Evolutionary conservation across 1,140 invertebrate genomes (phyloP).

Genomic region (Lanistes nyassanus): DNA sequence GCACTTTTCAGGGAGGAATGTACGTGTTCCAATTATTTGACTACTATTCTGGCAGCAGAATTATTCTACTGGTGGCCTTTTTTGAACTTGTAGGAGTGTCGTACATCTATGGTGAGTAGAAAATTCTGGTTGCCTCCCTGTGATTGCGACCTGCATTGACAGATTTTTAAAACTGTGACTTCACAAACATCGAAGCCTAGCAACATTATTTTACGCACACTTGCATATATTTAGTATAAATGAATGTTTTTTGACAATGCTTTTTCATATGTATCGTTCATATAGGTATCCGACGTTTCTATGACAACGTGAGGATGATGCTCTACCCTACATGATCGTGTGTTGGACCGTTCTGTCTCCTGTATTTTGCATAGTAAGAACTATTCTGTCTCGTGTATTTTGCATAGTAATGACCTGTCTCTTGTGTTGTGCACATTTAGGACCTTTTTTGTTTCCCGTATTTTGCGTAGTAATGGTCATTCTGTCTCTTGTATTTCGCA

Average conservation of each 20-base stretch:
- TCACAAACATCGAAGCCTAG: too few relatives aligned
- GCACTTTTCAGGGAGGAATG: slow-evolving; percentile 73
- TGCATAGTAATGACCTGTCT: too few relatives aligned
- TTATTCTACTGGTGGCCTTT: slow-evolving; percentile 78
- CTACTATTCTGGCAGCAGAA: slow-evolving; percentile 77
- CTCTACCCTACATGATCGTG: slow-evolving; percentile 73
- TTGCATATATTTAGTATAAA: too few relatives aligned
- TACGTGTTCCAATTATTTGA: slow-evolving; percentile 81
- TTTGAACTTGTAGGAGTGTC: slow-evolving; percentile 79
- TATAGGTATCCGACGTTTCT: slow-evolving; percentile 71
- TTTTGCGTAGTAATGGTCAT: too few relatives aligned
- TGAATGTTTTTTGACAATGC: too few relatives aligned
- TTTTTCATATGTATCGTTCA: too few relatives aligned
- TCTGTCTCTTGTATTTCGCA: too few relatives aligned
- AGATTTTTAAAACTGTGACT: not conserved
- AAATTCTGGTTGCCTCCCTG: not conserved
- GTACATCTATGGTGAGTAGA: slow-evolving; percentile 77
- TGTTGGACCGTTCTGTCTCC: slow-evolving; percentile 75
- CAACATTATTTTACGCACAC: too few relatives aligned
- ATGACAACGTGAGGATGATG: slow-evolving; percentile 76
- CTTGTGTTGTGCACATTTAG: too few relatives aligned
- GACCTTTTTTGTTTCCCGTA: too few relatives aligned
- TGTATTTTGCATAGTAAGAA: slow-evolving; percentile 72
- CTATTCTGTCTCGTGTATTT: too few relatives aligned
- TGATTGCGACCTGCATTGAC: too few relatives aligned